Base-by-base conservation (phyloP, 2,113 vertebrate genomes). In the Numida meleagris region DNA sequence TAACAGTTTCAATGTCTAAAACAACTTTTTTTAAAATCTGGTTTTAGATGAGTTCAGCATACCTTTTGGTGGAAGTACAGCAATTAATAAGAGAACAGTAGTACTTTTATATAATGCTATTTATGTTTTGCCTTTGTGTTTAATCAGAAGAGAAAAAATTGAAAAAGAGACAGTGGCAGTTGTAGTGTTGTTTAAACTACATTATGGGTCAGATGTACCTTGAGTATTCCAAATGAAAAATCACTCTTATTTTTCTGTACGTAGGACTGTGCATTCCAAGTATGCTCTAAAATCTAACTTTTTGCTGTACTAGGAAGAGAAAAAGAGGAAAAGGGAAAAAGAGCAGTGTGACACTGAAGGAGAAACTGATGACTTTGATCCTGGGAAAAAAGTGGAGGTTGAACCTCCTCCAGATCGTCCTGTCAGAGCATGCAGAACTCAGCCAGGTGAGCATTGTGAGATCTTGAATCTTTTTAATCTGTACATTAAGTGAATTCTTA, bases 311-410 rank as follows among this genome's bases (percentile, higher is more conserved):
- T 91, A 99, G 92, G 99, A 99, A 75, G 99, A 99, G 92, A 99
- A 98, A 96, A 99, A 99, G 93, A 98, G 98, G 88, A 99, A 99
- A 86, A 98, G 98, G 45, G 99, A 99, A 67, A 98, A 98, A 84
- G 99, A 99, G 17, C 99, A 98, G 57, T 98, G 98, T 81, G 99
- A 99, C 88, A 97, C 98, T 0, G 99, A 99, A 78, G 97, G 97
- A 18, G 99, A 99, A 74, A 97, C 97, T 1, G 99, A 99, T 16
- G 98, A 99, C 59, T 99, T 99, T 86, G 98, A 98, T 82, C 98
- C 98, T 7, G 97, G 93, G 45, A 97, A 98, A 89, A 99, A 99
- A 95, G 96, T 99, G 59, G 99, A 99, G 48, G 92, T 98, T 74
- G 99, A 99, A 51, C 98, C 98, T 34, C 98, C 98, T 86, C 98